A percentile compares a stretch with the other conserved stretches of the same genome.
Evolutionary conservation across 2,888 invertebrate genomes (phyloP).

Genomic region (Acrobasis repandana): DNA sequence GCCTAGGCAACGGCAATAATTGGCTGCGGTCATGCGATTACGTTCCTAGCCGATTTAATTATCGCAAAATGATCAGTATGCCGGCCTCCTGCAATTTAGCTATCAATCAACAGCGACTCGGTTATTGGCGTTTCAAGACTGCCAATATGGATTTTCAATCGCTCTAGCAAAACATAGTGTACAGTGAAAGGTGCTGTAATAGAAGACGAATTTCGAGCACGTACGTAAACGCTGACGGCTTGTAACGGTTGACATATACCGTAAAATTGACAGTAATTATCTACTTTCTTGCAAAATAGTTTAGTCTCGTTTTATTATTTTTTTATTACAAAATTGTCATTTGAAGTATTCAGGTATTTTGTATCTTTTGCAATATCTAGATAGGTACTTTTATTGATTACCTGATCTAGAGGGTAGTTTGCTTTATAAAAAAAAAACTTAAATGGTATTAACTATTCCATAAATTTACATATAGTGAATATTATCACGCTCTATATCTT

Average conservation of each 20-base stretch:
- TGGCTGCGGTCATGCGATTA: conserved; percentile 82
- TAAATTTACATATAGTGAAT: conserved; percentile 48
- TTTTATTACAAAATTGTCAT: background rate
- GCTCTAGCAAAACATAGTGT: conserved; percentile 45
- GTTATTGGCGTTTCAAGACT: conserved; percentile 53
- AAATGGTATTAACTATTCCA: background rate
- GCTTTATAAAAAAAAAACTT: too few relatives aligned
- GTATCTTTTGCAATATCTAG: too few relatives aligned
- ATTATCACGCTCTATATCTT: conserved; percentile 45
- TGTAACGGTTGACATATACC: conserved; percentile 30
- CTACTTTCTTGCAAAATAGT: conserved; percentile 21
- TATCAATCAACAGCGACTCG: conserved; percentile 74
- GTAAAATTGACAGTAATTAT: conserved; percentile 29
- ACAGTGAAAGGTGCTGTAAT: conserved; percentile 52
- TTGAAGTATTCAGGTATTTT: background rate
- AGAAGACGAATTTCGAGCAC: conserved; percentile 36
- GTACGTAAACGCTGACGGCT: conserved; percentile 27
- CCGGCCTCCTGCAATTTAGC: conserved; percentile 79
- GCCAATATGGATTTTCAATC: conserved; percentile 61
- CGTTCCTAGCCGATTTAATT: conserved; percentile 81
- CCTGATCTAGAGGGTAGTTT: too few relatives aligned
- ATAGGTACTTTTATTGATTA: too few relatives aligned
- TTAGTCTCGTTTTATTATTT: background rate
- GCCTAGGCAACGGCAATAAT: conserved; percentile 77
- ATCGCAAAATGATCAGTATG: conserved; percentile 79